These are phyloP conservation scores for Euwallacea fornicatus DNA, from an alignment of 1,140 invertebrate species.

Conservation along the genomic window DNA sequence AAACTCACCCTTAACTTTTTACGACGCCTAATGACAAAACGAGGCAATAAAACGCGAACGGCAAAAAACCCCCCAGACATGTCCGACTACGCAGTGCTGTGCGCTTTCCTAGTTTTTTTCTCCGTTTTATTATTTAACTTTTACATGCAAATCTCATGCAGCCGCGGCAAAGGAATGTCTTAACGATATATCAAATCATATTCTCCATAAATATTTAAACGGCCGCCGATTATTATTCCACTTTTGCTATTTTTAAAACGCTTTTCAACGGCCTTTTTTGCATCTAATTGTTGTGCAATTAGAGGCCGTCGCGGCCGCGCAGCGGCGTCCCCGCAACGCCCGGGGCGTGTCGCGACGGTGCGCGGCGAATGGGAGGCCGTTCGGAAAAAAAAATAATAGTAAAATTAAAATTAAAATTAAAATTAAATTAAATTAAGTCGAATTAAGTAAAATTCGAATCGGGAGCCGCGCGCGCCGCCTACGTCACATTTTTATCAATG, in stretches of 20 bases:
- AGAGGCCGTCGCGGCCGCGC: not conserved
- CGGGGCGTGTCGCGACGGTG: too few relatives aligned
- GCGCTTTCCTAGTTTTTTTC: not conserved
- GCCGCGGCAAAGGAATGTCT: not conserved
- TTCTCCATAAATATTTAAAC: not conserved
- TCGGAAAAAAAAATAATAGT: too few relatives aligned
- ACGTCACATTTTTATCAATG: not conserved
- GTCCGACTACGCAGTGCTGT: not conserved
- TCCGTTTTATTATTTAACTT: not conserved
- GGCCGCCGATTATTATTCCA: not conserved
- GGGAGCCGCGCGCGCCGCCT: not conserved
- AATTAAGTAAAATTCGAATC: too few relatives aligned
- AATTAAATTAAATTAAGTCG: not conserved
- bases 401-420: not conserved
- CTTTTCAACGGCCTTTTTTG: not conserved
- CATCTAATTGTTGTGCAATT: not conserved
- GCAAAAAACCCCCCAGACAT: too few relatives aligned
- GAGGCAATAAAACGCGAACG: not conserved
- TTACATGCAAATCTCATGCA: constrained; percentile 1
- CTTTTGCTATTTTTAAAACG: not conserved
- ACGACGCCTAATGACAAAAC: not conserved
- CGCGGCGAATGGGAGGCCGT: too few relatives aligned
- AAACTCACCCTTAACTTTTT: too few relatives aligned
- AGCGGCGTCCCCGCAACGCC: not conserved
- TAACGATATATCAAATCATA: constrained; percentile 2